phyloP scores from a whole-genome alignment of 2,888 invertebrate species.

The Tortrix viridana region DNA sequence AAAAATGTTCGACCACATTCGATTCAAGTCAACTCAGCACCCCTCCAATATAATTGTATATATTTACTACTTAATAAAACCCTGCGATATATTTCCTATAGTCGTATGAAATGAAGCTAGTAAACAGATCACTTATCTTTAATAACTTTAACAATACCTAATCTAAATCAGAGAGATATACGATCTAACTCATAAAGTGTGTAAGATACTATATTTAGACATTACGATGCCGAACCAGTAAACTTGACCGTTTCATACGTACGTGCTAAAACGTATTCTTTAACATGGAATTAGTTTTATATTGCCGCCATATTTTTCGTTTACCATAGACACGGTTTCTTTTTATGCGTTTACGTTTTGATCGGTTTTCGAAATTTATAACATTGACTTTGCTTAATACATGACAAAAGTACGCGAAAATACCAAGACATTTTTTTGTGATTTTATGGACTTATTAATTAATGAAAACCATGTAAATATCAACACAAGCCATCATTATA shows the following conservation, averaged over 20 bases:
- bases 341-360: not conserved
- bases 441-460: too few relatives aligned
- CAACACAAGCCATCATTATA: too few relatives aligned
- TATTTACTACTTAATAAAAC: too few relatives aligned
- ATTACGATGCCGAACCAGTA: slow-evolving; percentile 21
- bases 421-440: too few relatives aligned
- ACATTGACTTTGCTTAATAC: too few relatives aligned
- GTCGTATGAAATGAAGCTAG: not conserved
- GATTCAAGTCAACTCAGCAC: too few relatives aligned
- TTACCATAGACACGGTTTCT: not conserved
- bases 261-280: slow-evolving; percentile 21
- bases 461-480: too few relatives aligned
- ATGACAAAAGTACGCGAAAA: too few relatives aligned
- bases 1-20: too few relatives aligned
- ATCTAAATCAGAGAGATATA: slow-evolving; percentile 4
- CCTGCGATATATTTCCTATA: not conserved
- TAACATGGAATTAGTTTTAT: slow-evolving; percentile 21
- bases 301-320: not conserved
- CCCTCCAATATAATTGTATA: too few relatives aligned
- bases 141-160: slow-evolving; percentile 5
- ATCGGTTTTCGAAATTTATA: not conserved
- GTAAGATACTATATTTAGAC: slow-evolving; percentile 33
- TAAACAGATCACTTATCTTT: not conserved
- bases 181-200: slow-evolving; percentile 28
- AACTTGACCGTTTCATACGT: slow-evolving; percentile 15